Evolutionary conservation across 2,888 invertebrate genomes (phyloP), one percentile per base, ranked within the genome.

Genomic region (Aphelenchoides bicaudatus): DNA sequence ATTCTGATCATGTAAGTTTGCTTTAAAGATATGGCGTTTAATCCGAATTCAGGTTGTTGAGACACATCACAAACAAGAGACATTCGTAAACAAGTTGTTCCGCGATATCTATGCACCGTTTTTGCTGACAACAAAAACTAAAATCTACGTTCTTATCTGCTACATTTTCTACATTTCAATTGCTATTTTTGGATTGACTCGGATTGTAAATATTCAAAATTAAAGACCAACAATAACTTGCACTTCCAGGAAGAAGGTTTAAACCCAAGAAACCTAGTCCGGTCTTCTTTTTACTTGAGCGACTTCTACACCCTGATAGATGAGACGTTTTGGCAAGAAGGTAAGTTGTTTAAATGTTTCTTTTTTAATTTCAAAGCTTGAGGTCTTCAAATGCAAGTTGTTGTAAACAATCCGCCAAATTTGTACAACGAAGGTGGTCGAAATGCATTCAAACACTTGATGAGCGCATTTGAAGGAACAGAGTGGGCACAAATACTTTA

Each of bases 361-460:
- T 23, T 43, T 16, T 43, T 43, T 3, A 25, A n/a, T 27, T n/a
- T 8, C 10, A 30, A 25, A 49, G 37, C 39, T 69, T 43, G 34
- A 73, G 73, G 76, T 19, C 70, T 77, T n/a, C 77, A 77, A 58
- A 69, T 77, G 70, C 77, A 77, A 65, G 72, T 77, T 10, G 75
- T 78, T 2, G 71, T 77, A 31, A 75, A 71, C 49, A 67, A 67
- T 39, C 75, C 77, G 6, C 77, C 77, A 1, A 67, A 77, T 62
- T 59, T 77, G 13, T 74, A 70, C 50, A 62, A 72, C 29, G 57
- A 58, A 3, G 56, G 47, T 27, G 57, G 66, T 13, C 34, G 77
- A 21, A 55, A 46, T 29, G 37, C 31, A 2, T 70, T 77, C 43
- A 57, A 68, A 47, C 43, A 63, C 21, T 59, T 76, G 68, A 56